phyloP scores from a whole-genome alignment of 2,113 vertebrate species.

The Prionailurus bengalensis region DNA sequence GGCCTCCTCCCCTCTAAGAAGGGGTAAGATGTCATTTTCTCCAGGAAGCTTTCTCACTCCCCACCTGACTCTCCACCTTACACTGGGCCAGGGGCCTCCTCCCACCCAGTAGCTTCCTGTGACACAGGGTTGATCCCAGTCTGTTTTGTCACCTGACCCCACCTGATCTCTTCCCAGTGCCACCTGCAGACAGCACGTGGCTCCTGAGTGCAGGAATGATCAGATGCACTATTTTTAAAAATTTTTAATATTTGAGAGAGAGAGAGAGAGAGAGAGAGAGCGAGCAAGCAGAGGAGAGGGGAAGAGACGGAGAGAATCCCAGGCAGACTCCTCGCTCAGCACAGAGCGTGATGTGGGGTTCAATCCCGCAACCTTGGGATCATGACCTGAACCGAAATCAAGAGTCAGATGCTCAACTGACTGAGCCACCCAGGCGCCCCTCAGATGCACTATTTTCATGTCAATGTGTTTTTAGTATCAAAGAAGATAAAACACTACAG shows the following conservation, averaged over 20 bases:
- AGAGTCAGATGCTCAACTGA: no score
- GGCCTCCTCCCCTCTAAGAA: background rate
- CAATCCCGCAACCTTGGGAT: no score
- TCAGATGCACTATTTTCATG: background rate
- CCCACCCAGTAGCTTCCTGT: background rate
- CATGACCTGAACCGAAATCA: no score
- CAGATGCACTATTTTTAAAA: background rate
- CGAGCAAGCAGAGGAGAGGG: no score
- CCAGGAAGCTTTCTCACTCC: background rate
- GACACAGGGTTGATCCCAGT: background rate
- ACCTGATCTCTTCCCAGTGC: background rate
- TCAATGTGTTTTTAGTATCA: background rate
- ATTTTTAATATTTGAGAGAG: no score
- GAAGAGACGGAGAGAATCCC: no score
- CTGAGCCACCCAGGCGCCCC: no score
- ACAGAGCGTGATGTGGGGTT: no score
- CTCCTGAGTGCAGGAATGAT: background rate
- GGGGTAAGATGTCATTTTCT: background rate
- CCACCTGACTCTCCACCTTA: fast-evolving
- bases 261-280: no score
- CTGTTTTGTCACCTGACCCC: background rate
- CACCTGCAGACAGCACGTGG: background rate
- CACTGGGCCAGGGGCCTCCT: fast-evolving
- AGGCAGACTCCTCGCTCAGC: no score
- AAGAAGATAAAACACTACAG: background rate